Evolutionary conservation across 2,888 invertebrate species (phyloP).

Genomic region (Sarcophaga carnaria): DNA sequence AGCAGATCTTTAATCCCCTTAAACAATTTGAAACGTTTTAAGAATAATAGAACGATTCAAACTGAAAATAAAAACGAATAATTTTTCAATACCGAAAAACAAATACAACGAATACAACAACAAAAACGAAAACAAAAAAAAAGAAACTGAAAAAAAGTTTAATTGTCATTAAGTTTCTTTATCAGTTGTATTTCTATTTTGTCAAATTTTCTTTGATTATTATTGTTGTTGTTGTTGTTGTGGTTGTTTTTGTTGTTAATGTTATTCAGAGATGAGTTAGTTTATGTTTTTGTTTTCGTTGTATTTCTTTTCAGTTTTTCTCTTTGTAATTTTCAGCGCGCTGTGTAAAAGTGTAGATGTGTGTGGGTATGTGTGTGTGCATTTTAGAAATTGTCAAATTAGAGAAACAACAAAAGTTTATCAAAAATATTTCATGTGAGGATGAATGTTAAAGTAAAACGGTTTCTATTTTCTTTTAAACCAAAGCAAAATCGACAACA

Average conservation of each 20-base stretch:
- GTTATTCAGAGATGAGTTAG: slow-evolving; percentile 2
- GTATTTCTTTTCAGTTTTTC: slow-evolving; percentile 23
- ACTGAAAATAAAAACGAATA: slow-evolving; percentile 11
- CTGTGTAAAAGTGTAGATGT: neutral
- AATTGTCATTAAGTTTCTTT: slow-evolving; percentile 61
- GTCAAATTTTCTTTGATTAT: slow-evolving; percentile 1
- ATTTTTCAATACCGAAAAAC: slow-evolving; percentile 10
- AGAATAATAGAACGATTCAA: slow-evolving; percentile 9
- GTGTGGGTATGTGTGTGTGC: neutral
- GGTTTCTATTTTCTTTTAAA: slow-evolving; percentile 27
- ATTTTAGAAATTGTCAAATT: slow-evolving; percentile 53
- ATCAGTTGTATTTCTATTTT: slow-evolving; percentile 21
- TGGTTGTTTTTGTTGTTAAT: slow-evolving; percentile 1
- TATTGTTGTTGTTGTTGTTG: slow-evolving; percentile 19
- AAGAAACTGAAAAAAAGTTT: slow-evolving; percentile 46
- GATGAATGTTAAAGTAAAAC: neutral
- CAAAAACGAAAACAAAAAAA: neutral
- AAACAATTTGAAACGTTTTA: slow-evolving; percentile 18
- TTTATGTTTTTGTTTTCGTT: too few relatives aligned
- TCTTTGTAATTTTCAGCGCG: neutral
- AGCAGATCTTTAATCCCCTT: slow-evolving; percentile 33
- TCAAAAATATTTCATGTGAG: slow-evolving; percentile 29
- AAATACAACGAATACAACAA: neutral
- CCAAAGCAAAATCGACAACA: slow-evolving; percentile 26
- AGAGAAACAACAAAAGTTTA: slow-evolving; percentile 52